phyloP scores from a whole-genome alignment of 2,888 invertebrate species.

The Odontocerum albicorne region DNA sequence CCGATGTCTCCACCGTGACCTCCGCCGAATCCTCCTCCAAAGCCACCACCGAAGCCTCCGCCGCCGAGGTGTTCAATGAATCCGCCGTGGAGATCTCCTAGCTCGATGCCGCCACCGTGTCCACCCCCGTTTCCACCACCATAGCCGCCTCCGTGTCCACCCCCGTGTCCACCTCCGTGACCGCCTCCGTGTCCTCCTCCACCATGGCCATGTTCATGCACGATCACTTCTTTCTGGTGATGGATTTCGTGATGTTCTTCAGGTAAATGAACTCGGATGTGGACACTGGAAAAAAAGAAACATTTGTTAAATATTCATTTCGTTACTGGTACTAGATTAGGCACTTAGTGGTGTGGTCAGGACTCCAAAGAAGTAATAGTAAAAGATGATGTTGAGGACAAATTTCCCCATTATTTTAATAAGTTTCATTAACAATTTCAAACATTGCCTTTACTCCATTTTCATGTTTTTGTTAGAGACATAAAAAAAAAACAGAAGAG shows the following conservation, averaged over 20 bases:
- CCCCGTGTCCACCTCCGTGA: slow-evolving; percentile 38
- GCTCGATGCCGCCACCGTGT: slow-evolving; percentile 40
- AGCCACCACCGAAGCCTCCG: slow-evolving; percentile 32
- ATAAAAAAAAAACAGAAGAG: too few species aligned
- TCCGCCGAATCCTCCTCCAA: slow-evolving; percentile 36
- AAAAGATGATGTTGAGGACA: too few species aligned
- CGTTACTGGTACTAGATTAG: too few species aligned
- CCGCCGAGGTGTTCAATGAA: slow-evolving; percentile 31
- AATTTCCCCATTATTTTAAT: too few species aligned
- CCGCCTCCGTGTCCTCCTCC: slow-evolving; percentile 43
- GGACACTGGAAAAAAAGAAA: slow-evolving; percentile 53
- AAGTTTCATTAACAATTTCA: too few species aligned
- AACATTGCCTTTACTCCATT: too few species aligned
- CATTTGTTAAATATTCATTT: slow-evolving; percentile 5
- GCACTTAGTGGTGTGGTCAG: too few species aligned
- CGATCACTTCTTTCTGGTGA: slow-evolving; percentile 48
- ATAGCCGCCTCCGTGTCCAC: slow-evolving; percentile 32
- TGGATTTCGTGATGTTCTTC: slow-evolving; percentile 53
- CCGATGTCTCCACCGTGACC: slow-evolving; percentile 38
- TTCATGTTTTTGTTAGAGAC: too few species aligned
- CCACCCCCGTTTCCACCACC: too few species aligned
- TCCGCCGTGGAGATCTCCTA: slow-evolving; percentile 38
- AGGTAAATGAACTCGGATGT: slow-evolving; percentile 59
- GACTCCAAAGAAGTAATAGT: too few species aligned
- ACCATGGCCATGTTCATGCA: slow-evolving; percentile 45